Conservation (phyloP, 2,113 vertebrate species). For the Pygoscelis antarcticus region DNA sequence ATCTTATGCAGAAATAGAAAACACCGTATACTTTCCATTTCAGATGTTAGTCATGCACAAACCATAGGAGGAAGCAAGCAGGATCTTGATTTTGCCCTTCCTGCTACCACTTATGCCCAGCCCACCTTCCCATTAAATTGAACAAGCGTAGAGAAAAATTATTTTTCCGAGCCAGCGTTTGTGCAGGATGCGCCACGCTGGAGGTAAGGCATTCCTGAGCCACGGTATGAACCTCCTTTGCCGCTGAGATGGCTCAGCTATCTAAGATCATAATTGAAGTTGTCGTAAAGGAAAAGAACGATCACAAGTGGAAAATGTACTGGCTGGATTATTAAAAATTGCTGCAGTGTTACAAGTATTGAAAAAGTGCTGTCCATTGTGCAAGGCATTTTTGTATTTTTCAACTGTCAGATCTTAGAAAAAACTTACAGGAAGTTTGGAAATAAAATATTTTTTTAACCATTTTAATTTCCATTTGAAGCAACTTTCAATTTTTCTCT, state of each 20-base stretch:
- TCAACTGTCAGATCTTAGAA: not conserved
- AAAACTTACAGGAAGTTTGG: not conserved
- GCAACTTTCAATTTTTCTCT: not conserved
- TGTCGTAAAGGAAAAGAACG: not conserved
- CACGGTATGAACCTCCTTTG: not conserved
- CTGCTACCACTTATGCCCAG: not conserved
- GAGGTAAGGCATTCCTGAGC: not conserved
- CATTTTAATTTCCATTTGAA: not conserved
- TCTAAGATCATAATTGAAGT: not conserved
- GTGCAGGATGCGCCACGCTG: accelerated
- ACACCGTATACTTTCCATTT: not conserved
- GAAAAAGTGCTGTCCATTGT: not conserved
- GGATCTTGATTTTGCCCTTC: not conserved
- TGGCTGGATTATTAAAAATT: not conserved
- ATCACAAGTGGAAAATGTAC: not conserved
- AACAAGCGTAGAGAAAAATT: not conserved
- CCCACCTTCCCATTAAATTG: not conserved
- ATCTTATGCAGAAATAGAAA: not conserved
- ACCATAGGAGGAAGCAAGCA: not conserved
- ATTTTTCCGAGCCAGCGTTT: not conserved
- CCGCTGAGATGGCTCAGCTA: not conserved
- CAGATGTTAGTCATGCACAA: not conserved
- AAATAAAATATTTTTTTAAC: not conserved
- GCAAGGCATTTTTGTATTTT: not conserved
- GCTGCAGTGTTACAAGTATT: not conserved